These are phyloP conservation scores for Pseudachorutes palmiensis DNA, from an alignment of 1,140 invertebrate genomes.

Conservation along the genomic window DNA sequence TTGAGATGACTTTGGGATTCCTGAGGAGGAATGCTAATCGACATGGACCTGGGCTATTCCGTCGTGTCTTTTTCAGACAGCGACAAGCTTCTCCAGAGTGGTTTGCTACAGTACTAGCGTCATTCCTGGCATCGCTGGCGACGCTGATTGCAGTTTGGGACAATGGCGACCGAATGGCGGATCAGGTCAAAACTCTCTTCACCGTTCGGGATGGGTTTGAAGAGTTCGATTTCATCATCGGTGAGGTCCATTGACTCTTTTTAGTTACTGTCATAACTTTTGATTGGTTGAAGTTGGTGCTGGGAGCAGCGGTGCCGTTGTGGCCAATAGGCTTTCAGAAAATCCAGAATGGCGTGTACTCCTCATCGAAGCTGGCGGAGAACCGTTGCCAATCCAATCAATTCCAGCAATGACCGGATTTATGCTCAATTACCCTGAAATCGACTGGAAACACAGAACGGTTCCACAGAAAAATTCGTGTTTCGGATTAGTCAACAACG, in stretches of 20 bases:
- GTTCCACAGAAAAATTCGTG: slow-evolving; percentile 27
- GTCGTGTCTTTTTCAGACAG: background rate
- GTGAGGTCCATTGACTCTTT: background rate
- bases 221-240: slow-evolving; percentile 11
- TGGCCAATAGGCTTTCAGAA: slow-evolving; percentile 26
- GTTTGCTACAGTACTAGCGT: slow-evolving; percentile 1
- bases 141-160: slow-evolving; percentile 12
- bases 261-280: too few species aligned
- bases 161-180: slow-evolving; percentile 9
- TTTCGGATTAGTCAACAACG: slow-evolving; percentile 12
- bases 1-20: slow-evolving; percentile 9
- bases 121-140: slow-evolving; percentile 3
- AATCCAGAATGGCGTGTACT: slow-evolving; percentile 44
- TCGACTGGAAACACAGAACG: slow-evolving; percentile 31
- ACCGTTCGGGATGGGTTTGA: slow-evolving; percentile 6
- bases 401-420: slow-evolving; percentile 37
- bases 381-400: slow-evolving; percentile 22
- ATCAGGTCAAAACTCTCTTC: slow-evolving; percentile 9
- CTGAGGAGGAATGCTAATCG: slow-evolving; percentile 2
- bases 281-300: slow-evolving; percentile 26
- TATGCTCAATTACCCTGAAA: slow-evolving; percentile 22
- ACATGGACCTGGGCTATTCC: background rate
- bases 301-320: slow-evolving; percentile 23
- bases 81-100: slow-evolving; percentile 5
- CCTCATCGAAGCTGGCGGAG: slow-evolving; percentile 33